These are phyloP conservation scores for Hipposideros larvatus DNA, from an alignment of 2,797 vertebrate genomes.

Conservation along the genomic window DNA sequence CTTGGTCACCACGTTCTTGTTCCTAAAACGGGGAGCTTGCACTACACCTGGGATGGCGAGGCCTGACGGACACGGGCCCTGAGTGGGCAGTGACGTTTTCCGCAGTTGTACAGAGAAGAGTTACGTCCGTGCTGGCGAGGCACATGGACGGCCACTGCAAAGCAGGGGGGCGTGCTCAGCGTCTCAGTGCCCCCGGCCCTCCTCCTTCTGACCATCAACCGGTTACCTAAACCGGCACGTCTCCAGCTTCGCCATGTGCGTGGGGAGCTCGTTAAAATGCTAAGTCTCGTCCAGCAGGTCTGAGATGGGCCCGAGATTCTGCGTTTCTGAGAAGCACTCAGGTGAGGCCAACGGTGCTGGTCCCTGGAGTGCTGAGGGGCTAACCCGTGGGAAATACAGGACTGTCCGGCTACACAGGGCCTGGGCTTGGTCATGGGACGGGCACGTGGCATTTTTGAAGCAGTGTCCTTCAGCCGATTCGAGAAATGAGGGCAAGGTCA, in stretches of 20 bases:
- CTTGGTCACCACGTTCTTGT: neutral
- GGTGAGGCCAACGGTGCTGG: accelerated
- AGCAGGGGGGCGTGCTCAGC: accelerated
- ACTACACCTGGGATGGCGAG: accelerated
- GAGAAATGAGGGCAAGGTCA: neutral
- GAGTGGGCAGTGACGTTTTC: accelerated
- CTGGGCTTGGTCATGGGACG: neutral
- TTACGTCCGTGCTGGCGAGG: accelerated
- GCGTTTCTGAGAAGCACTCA: neutral
- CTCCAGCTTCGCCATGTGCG: accelerated
- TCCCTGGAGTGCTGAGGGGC: accelerated
- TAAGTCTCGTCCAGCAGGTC: accelerated
- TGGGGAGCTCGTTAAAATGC: accelerated
- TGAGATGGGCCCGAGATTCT: neutral
- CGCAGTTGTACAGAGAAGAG: accelerated
- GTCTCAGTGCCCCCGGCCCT: accelerated
- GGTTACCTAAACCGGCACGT: too few relatives aligned
- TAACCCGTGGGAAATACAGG: accelerated
- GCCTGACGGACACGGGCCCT: accelerated
- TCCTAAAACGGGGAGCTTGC: neutral
- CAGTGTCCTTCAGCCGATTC: neutral
- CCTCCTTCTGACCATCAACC: accelerated
- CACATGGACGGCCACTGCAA: accelerated
- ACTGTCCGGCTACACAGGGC: accelerated
- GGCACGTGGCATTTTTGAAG: neutral